Conservation (phyloP, 2,888 invertebrate species). For the Cremastinae sp. region DNA sequence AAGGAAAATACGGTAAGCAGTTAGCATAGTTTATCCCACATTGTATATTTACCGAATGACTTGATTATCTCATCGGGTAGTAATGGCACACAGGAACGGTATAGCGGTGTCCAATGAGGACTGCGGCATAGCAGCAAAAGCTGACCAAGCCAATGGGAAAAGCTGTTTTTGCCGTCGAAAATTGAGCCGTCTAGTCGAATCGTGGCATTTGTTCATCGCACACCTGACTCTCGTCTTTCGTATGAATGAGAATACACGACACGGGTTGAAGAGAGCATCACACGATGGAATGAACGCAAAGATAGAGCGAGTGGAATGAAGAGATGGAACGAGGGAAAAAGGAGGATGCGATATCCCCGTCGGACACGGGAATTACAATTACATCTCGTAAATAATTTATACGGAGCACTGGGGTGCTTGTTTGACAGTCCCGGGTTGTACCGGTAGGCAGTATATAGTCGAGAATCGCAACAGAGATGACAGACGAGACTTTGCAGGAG, state of each 20-base stretch:
- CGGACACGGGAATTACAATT: constrained; percentile 72
- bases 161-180: constrained; percentile 41
- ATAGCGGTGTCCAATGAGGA: not conserved
- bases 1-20: too few species aligned
- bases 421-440: constrained; percentile 25
- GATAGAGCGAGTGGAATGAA: constrained; percentile 1
- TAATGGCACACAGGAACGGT: constrained; percentile 26
- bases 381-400: constrained; percentile 74
- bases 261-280: constrained; percentile 32
- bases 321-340: constrained; percentile 31
- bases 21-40: too few species aligned
- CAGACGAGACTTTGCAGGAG: constrained; percentile 22
- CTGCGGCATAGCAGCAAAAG: constrained; percentile 11
- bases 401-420: constrained; percentile 64
- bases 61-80: constrained; percentile 35
- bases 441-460: constrained; percentile 33
- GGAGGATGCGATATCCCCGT: constrained; percentile 55
- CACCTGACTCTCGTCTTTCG: constrained; percentile 56
- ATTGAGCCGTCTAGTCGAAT: constrained; percentile 64
- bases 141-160: not conserved
- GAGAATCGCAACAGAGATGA: constrained; percentile 27
- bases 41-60: too few species aligned
- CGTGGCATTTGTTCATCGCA: constrained; percentile 56
- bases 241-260: constrained; percentile 43
- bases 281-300: constrained; percentile 8